Base-by-base conservation (phyloP, 37 sponge, comb jelly and placozoan genomes). In the Tethya wilhelma region DNA sequence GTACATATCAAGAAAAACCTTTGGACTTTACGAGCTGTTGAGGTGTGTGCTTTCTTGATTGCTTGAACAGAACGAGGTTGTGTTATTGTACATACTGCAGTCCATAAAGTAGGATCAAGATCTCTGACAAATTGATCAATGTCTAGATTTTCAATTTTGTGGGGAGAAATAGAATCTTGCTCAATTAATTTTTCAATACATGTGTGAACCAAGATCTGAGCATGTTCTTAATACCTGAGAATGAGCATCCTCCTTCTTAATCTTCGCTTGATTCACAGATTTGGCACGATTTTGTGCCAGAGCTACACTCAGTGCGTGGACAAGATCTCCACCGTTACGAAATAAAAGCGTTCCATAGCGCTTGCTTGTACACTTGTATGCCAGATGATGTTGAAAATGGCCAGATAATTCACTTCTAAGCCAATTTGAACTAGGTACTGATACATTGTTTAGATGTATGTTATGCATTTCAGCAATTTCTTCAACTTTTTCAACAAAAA, bases 291-390 rank as follows among this genome's bases (percentile, higher is more conserved):
- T n/a, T n/a, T n/a, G n/a, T n/a, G n/a, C 53, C 9, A 49, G 53
- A 49, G 53, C 53, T 19, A 49, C 53, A 14, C 14, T 49, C 20
- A 57, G 37, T 3, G 38, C 26, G 22, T 60, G 63, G 22, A 60
- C 26, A 60, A 60, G 40, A 41, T 75, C 76, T 14, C 59, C 56
- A 5, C 40, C 40, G 30, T 55, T 34, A 32, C 76, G 76, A n/a
- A 33, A 75, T 5, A 75, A 17, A 31, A 75, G 9, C 8, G 76
- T 75, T 17, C 76, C 76, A 75, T 75, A 75, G 14, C 57, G 56
- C 19, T 29, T 14, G 22, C 11, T 60, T 60, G 20, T n/a, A 60
- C 63, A 60, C 20, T 8, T 25, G 63, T 60, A 60, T 26, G 63
- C 63, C 28, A 60, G 6, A n/a, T 60, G 63, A 25, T 60, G 63